Percentiles rank a stretch among this genome's conserved stretches.
Conservation (phyloP, 2,113 vertebrate genomes). For the Casuarius casuarius region DNA sequence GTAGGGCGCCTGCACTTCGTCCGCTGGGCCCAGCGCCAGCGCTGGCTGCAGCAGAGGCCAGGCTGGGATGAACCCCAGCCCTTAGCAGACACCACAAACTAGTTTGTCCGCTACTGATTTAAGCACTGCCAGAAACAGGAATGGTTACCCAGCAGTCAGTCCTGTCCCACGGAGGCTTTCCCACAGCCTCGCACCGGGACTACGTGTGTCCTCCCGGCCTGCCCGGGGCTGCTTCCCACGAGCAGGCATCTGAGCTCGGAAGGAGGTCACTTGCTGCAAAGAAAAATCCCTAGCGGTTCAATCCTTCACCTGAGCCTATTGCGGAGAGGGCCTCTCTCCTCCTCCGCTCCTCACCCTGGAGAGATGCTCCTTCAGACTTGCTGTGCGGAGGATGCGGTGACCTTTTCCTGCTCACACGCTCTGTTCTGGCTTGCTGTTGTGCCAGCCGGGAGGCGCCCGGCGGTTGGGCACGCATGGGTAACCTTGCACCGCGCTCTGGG, state of each 20-base stretch:
- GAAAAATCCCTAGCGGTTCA: not conserved
- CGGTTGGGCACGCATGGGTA: not conserved
- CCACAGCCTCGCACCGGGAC: not conserved
- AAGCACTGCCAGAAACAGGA: not conserved
- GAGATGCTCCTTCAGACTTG: not conserved
- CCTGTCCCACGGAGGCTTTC: not conserved
- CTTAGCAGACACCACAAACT: not conserved
- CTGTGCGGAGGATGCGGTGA: not conserved
- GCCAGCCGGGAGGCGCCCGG: not conserved
- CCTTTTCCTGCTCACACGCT: not conserved
- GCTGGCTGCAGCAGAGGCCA: not conserved
- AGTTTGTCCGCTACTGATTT: fast-evolving
- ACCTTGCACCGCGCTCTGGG: not conserved
- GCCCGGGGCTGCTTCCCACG: not conserved
- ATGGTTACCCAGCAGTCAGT: fast-evolving
- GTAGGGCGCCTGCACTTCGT: not conserved
- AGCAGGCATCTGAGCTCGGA: not conserved
- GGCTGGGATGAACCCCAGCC: not conserved
- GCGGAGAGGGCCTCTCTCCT: not conserved
- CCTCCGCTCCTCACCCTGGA: not conserved
- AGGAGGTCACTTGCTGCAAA: not conserved
- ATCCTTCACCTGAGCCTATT: not conserved
- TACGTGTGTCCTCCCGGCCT: not conserved
- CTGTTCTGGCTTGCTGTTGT: not conserved
- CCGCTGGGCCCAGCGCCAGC: not conserved